A percentile compares a stretch with the other conserved stretches of the same genome.
phyloP scores from a whole-genome alignment of 2,113 vertebrate species.

The Odocoileus virginianus region DNA sequence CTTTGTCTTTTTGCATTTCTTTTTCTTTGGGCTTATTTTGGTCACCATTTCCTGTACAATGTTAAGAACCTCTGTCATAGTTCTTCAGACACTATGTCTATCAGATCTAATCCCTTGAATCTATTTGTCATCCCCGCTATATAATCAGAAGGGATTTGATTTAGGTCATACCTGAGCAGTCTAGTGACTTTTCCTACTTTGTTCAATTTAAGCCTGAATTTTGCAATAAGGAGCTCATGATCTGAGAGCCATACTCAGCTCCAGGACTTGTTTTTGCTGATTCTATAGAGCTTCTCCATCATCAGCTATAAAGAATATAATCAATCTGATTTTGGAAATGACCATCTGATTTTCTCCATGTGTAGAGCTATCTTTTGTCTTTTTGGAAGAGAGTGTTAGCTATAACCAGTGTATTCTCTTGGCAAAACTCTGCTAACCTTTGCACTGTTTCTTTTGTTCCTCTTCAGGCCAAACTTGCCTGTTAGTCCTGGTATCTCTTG shows the following conservation, averaged over 20 bases:
- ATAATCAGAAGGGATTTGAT: neutral
- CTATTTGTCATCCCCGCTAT: neutral
- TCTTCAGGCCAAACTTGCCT: neutral
- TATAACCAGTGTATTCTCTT: neutral
- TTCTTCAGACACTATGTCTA: neutral
- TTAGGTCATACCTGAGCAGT: neutral
- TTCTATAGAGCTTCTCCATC: neutral
- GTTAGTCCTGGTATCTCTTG: neutral
- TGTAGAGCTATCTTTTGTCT: neutral
- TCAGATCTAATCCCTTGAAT: neutral
- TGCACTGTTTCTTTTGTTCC: neutral
- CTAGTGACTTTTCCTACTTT: neutral
- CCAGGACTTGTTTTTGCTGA: neutral
- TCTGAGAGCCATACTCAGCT: neutral
- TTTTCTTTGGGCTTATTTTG: neutral
- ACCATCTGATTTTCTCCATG: neutral
- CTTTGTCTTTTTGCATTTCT: neutral
- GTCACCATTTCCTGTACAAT: neutral
- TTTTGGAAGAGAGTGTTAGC: neutral
- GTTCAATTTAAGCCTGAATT: neutral
- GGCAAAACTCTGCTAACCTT: neutral
- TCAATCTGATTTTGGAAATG: neutral
- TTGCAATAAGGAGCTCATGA: neutral
- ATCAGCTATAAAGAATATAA: neutral
- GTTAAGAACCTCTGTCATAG: neutral